Evolutionary conservation across 2,888 invertebrate genomes (phyloP).

Genomic region (Drosophila quinaria): DNA sequence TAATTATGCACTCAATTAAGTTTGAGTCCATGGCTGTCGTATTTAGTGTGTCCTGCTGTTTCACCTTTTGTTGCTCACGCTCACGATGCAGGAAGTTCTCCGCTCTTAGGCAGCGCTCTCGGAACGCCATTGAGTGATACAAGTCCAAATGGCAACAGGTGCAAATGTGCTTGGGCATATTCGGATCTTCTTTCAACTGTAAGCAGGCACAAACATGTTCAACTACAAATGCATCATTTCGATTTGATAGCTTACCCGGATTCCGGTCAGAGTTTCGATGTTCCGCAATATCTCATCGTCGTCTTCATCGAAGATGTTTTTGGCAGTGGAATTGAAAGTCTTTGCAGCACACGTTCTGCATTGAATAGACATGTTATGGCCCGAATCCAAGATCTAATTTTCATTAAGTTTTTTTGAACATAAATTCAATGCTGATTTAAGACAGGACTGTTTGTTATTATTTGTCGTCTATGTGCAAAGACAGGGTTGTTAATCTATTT

Average conservation of each 20-base stretch:
- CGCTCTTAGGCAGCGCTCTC: constrained; percentile 43
- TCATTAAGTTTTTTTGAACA: not conserved
- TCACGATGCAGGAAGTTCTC: constrained; percentile 17
- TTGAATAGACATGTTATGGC: constrained; percentile 34
- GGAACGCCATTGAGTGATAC: constrained; percentile 42
- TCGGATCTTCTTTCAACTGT: constrained; percentile 32
- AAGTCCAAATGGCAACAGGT: constrained; percentile 50
- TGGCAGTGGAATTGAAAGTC: constrained; percentile 36
- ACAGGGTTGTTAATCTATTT: constrained; percentile 1
- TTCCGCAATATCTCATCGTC: constrained; percentile 29
- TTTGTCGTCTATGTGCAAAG: not conserved
- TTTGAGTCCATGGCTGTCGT: not conserved
- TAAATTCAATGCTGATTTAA: not conserved
- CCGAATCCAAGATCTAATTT: constrained; percentile 2
- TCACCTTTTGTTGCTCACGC: not conserved
- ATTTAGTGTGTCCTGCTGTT: not conserved
- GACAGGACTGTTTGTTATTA: constrained; percentile 41
- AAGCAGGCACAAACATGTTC: constrained; percentile 11
- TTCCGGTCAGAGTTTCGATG: constrained; percentile 47
- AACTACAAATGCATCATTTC: not conserved
- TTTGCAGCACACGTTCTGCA: constrained; percentile 51
- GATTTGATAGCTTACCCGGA: constrained; percentile 35
- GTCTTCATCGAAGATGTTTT: constrained; percentile 39
- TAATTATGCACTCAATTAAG: not conserved
- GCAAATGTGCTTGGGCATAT: constrained; percentile 46